These are phyloP conservation scores for Nasonia longicornis DNA, from an alignment of 1,140 invertebrate genomes.

Conservation along the genomic window DNA sequence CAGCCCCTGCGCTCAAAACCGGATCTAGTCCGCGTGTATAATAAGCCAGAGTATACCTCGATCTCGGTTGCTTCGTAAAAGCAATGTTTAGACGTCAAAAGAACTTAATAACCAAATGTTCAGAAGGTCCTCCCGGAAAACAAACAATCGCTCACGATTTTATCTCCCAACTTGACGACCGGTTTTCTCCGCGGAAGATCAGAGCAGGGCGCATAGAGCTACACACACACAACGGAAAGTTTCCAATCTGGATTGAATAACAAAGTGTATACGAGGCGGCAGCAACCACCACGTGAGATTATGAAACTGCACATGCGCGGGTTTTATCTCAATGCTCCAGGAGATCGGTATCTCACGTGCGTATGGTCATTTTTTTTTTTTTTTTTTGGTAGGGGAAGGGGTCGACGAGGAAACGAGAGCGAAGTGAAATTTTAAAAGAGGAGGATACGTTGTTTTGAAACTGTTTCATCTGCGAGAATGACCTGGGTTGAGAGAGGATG, in stretches of 20 bases:
- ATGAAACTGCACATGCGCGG: constrained; percentile 15
- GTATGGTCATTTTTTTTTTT: background rate
- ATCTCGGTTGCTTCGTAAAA: no score
- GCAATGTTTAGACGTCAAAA: no score
- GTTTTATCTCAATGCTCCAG: background rate
- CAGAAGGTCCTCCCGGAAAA: background rate
- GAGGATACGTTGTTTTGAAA: background rate
- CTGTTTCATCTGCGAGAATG: no score
- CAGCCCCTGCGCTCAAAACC: background rate
- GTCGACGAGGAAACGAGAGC: background rate
- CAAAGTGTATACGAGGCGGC: background rate
- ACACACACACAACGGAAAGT: constrained; percentile 2
- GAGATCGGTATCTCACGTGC: constrained; percentile 3
- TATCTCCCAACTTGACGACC: background rate
- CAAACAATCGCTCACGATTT: background rate
- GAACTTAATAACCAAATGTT: no score
- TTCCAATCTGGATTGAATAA: constrained; percentile 22
- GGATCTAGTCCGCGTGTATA: background rate
- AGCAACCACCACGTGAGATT: background rate
- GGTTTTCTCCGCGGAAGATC: constrained; percentile 4
- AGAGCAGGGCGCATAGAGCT: background rate
- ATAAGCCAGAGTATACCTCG: no score
- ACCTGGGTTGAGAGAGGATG: no score
- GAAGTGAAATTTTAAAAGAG: constrained; percentile 1
- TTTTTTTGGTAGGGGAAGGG: background rate